Conservation (phyloP, 2,888 invertebrate species). For the Agrochola macilenta region DNA sequence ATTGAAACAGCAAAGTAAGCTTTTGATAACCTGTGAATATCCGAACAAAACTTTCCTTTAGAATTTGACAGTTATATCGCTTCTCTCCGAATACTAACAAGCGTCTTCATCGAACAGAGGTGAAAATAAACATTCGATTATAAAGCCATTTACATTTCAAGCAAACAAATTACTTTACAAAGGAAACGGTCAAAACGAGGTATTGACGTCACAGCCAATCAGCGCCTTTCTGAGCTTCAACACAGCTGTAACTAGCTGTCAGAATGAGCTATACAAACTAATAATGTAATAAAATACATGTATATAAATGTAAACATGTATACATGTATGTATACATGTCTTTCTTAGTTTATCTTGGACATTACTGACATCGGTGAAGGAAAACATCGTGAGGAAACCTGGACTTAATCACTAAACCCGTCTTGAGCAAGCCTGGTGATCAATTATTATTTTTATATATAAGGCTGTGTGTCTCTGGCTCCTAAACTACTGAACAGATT, state of each 20-base stretch:
- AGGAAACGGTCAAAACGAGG: slow-evolving; percentile 47
- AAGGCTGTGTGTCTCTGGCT: slow-evolving; percentile 5
- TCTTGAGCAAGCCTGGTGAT: neutral
- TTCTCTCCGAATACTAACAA: slow-evolving; percentile 40
- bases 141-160: slow-evolving; percentile 57
- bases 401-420: no score
- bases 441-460: neutral
- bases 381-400: no score
- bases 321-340: no score
- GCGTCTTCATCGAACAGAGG: slow-evolving; percentile 32
- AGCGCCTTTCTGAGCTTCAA: slow-evolving; percentile 44
- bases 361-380: no score
- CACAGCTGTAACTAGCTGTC: slow-evolving; percentile 43
- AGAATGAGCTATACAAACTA: slow-evolving; percentile 7
- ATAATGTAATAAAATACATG: neutral
- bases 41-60: slow-evolving; percentile 18
- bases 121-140: slow-evolving; percentile 63
- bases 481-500: slow-evolving; percentile 8
- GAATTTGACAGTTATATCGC: slow-evolving; percentile 38
- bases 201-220: slow-evolving; percentile 61
- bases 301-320: no score
- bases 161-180: slow-evolving; percentile 66
- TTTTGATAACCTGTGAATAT: neutral
- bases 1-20: neutral
- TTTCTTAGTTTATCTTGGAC: no score